phyloP scores from a whole-genome alignment of 2,888 invertebrate genomes.

The Lordiphosa andalusiaca region DNA sequence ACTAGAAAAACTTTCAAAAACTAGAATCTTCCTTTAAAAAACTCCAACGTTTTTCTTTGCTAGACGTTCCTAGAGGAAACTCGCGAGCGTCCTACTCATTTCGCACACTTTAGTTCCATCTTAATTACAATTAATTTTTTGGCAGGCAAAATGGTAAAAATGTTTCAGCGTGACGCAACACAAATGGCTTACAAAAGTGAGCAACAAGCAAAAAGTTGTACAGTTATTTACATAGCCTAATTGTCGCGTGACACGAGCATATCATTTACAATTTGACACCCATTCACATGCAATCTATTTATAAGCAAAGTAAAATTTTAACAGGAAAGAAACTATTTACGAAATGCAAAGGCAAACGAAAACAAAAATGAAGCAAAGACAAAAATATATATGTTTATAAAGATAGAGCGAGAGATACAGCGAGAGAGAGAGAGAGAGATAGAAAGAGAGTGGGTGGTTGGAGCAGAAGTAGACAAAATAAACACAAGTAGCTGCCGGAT shows the following conservation, averaged over 20 bases:
- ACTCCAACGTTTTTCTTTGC: too few species aligned
- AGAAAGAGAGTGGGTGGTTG: constrained; percentile 9
- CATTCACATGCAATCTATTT: constrained; percentile 5
- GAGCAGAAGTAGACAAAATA: constrained; percentile 8
- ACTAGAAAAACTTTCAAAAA: too few species aligned
- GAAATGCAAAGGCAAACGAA: constrained; percentile 18
- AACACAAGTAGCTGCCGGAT: constrained; percentile 6
- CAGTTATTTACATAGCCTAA: constrained; percentile 24
- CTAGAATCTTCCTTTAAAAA: too few species aligned
- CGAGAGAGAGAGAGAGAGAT: constrained; percentile 16
- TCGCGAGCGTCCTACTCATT: too few species aligned
- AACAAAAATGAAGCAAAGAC: constrained; percentile 57
- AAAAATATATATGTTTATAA: constrained; percentile 55
- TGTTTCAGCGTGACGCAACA: constrained; percentile 1
- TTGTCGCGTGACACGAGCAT: constrained; percentile 26
- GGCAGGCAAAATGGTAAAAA: neutral
- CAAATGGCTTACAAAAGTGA: constrained; percentile 8
- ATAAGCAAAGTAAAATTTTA: neutral
- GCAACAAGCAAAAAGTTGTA: constrained; percentile 29
- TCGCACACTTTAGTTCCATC: neutral
- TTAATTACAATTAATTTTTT: constrained; percentile 25
- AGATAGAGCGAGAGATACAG: constrained; percentile 21
- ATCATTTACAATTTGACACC: constrained; percentile 35
- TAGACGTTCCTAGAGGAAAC: too few species aligned
- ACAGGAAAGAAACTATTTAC: constrained; percentile 12